A percentile compares a stretch with the other conserved stretches of the same genome.
phyloP scores from a whole-genome alignment of 2,888 invertebrate genomes.

The Dinocampus coccinellae region DNA sequence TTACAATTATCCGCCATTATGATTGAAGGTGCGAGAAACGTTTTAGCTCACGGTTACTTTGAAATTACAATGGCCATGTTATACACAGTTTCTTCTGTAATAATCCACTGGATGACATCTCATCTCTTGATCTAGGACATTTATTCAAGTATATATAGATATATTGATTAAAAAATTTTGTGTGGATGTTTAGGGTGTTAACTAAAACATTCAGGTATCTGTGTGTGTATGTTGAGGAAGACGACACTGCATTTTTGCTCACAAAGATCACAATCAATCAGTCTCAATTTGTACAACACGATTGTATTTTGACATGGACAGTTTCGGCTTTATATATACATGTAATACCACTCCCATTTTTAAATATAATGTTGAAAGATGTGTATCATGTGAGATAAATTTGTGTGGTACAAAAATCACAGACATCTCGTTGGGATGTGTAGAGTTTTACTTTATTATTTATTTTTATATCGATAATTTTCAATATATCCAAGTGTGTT shows the following conservation, averaged over 20 bases:
- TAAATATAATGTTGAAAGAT: neutral
- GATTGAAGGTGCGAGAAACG: constrained; percentile 54
- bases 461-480: too few relatives aligned
- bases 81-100: constrained; percentile 25
- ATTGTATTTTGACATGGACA: constrained; percentile 65
- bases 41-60: constrained; percentile 56
- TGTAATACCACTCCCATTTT: neutral
- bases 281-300: constrained; percentile 23
- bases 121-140: neutral
- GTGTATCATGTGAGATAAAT: neutral
- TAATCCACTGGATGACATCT: constrained; percentile 25
- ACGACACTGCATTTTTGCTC: neutral
- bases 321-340: constrained; percentile 48
- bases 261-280: constrained; percentile 8
- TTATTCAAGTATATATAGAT: neutral
- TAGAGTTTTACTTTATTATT: too few relatives aligned
- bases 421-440: neutral
- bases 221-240: neutral
- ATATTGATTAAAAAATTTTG: constrained; percentile 37
- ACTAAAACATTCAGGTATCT: constrained; percentile 1
- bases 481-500: neutral
- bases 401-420: neutral
- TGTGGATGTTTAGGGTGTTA: constrained; percentile 24
- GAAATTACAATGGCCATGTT: constrained; percentile 36
- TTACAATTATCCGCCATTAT: constrained; percentile 67